Conservation (phyloP, 1,140 invertebrate genomes). For the Monomorium pharaonis region DNA sequence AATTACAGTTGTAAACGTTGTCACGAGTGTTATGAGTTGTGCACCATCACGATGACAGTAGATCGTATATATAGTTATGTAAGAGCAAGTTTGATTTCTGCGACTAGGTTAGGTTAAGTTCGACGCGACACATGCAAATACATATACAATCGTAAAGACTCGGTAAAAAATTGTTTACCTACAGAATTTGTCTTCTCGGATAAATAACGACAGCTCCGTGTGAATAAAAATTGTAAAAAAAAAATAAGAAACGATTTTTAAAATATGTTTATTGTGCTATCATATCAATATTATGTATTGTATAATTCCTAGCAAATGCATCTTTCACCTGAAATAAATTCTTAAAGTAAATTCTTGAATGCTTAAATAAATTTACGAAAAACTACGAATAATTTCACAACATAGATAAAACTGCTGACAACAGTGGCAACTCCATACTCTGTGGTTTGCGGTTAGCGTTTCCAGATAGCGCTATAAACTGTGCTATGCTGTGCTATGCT, state of each 20-base stretch:
- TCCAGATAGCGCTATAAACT: slow-evolving; percentile 16
- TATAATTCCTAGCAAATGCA: background rate
- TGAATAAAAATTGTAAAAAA: background rate
- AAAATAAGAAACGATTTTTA: background rate
- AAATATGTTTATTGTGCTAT: background rate
- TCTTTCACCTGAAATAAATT: background rate
- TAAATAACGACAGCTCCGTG: background rate
- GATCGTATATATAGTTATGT: background rate
- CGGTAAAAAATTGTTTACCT: background rate
- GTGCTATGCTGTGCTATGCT: background rate
- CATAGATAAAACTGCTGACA: background rate
- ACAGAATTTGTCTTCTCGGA: background rate
- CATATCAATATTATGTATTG: background rate
- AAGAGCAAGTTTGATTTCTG: background rate
- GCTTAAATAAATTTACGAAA: background rate
- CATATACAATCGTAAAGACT: background rate
- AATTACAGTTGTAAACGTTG: background rate
- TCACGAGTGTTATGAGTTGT: background rate
- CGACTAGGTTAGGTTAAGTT: slow-evolving; percentile 69
- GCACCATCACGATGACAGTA: slow-evolving; percentile 59
- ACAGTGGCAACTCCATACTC: background rate
- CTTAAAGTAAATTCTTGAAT: background rate
- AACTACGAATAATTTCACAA: too few species aligned
- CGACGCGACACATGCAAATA: background rate
- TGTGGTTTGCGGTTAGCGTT: background rate